phyloP scores from a whole-genome alignment of 2,888 invertebrate species.

The Lymantria dispar region DNA sequence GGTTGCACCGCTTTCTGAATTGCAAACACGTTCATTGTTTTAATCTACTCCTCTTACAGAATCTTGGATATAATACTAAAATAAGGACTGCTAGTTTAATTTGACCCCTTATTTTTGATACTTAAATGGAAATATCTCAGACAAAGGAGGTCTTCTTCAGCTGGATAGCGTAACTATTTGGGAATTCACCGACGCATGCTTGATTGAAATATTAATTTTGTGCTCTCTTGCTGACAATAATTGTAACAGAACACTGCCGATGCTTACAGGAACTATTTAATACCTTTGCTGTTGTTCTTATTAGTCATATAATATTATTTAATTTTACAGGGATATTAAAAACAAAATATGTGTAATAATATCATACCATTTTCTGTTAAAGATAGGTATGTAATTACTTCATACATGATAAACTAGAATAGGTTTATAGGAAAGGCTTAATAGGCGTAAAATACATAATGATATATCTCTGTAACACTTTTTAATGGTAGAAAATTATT shows the following conservation, averaged over 20 bases:
- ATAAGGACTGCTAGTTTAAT: conserved; percentile 47
- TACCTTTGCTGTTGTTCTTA: background rate
- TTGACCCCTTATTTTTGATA: conserved; percentile 31
- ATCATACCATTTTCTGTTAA: conserved; percentile 11
- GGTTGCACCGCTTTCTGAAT: conserved; percentile 75
- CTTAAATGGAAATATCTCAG: conserved; percentile 14
- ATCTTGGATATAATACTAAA: conserved; percentile 63
- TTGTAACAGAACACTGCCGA: conserved; percentile 5
- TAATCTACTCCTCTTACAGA: conserved; percentile 67
- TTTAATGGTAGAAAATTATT: conserved; percentile 27
- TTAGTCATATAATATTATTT: too few species aligned
- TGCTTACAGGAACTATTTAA: conserved; percentile 2
- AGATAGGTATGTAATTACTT: conserved; percentile 24
- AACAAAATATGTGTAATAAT: conserved; percentile 5
- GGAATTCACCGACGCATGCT: conserved; percentile 55
- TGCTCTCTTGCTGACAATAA: conserved; percentile 37
- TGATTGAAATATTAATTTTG: conserved; percentile 72
- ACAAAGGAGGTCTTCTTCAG: conserved; percentile 34
- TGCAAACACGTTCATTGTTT: conserved; percentile 80
- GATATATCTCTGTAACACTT: conserved; percentile 24
- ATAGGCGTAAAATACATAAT: conserved; percentile 42
- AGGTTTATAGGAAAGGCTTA: conserved; percentile 30
- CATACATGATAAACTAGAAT: conserved; percentile 25
- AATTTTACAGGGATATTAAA: background rate
- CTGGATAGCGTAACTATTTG: conserved; percentile 42